Percentiles rank a stretch among this genome's conserved stretches.
phyloP scores from a whole-genome alignment of 92 coral and sea anemone genomes.

The Umimayanthus kanabou region DNA sequence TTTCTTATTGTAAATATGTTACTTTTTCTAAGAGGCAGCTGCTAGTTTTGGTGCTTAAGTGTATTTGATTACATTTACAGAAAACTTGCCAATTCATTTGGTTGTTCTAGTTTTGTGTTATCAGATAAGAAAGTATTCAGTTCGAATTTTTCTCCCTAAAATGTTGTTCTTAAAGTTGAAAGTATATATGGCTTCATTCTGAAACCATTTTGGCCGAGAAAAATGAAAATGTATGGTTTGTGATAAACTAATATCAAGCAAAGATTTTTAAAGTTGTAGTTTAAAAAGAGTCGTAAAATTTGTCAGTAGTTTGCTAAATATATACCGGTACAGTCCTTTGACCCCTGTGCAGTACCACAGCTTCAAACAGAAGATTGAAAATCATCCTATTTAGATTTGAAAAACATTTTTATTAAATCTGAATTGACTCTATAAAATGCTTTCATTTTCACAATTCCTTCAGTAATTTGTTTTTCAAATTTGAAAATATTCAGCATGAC shows the following conservation, averaged over 20 bases:
- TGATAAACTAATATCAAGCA: neutral
- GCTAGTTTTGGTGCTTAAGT: neutral
- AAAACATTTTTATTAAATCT: slow-evolving; percentile 19
- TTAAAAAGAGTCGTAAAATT: neutral
- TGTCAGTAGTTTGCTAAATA: neutral
- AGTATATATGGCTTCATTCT: neutral
- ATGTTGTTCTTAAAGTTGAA: neutral
- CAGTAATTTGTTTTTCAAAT: slow-evolving; percentile 35
- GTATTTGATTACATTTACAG: slow-evolving; percentile 17
- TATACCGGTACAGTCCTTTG: neutral
- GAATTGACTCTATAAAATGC: slow-evolving; percentile 23
- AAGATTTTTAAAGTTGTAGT: too few relatives aligned
- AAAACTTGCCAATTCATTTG: slow-evolving; percentile 1
- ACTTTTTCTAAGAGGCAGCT: slow-evolving; percentile 14
- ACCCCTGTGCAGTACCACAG: neutral
- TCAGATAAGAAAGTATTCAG: neutral
- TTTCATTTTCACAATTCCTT: slow-evolving; percentile 13
- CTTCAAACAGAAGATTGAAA: neutral
- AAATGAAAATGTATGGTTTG: neutral
- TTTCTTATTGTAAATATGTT: neutral
- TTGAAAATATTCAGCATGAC: slow-evolving; percentile 22
- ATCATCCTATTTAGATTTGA: slow-evolving; percentile 19
- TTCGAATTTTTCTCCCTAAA: neutral
- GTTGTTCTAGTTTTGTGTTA: neutral
- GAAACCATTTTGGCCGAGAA: neutral